Evolutionary conservation across 2,888 invertebrate genomes (phyloP).

Genomic region (Alloplasta piceator): DNA sequence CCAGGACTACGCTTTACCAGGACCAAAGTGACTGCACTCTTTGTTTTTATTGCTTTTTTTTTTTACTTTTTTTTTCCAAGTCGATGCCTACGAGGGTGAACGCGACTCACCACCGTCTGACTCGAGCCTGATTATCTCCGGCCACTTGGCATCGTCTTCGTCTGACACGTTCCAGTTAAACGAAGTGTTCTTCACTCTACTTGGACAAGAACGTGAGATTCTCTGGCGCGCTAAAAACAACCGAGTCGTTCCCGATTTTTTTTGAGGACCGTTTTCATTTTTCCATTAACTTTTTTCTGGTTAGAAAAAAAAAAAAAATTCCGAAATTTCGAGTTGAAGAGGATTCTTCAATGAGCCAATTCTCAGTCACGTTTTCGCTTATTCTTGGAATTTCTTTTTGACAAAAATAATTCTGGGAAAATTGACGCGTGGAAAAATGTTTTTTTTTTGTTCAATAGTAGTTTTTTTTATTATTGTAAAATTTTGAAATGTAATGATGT

Average conservation of each 20-base stretch:
- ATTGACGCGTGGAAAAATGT: too few relatives aligned
- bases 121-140: conserved; percentile 77
- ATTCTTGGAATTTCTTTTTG: too few relatives aligned
- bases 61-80: background rate
- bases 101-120: conserved; percentile 81
- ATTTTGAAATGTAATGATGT: too few relatives aligned
- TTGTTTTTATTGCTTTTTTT: background rate
- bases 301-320: background rate
- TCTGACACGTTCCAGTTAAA: conserved; percentile 66
- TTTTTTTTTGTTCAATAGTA: too few relatives aligned
- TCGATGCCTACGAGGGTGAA: conserved; percentile 37
- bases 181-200: conserved; percentile 45
- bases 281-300: background rate
- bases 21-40: background rate
- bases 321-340: conserved; percentile 28
- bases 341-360: conserved; percentile 3
- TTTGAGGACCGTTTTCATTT: conserved; percentile 6
- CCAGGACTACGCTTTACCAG: conserved; percentile 21
- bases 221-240: conserved; percentile 59
- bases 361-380: too few relatives aligned
- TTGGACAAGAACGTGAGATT: conserved; percentile 46
- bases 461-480: too few relatives aligned
- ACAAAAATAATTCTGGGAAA: too few relatives aligned
- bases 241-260: conserved; percentile 38
- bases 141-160: conserved; percentile 77